Evolutionary conservation across 2,797 vertebrate genomes (phyloP).

Genomic region (Mustela erminea): DNA sequence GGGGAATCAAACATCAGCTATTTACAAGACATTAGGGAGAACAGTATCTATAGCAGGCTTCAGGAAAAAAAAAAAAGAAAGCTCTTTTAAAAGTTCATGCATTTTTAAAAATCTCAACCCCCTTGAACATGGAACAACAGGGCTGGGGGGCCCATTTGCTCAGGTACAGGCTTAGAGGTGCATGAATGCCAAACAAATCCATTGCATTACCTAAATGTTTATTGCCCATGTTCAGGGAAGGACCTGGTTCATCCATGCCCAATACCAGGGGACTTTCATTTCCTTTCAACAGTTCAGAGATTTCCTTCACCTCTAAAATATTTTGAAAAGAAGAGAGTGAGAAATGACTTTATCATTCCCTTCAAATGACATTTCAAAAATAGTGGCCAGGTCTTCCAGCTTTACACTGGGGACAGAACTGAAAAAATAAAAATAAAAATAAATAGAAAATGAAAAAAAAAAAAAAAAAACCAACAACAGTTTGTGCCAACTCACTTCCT

Average conservation of each 20-base stretch:
- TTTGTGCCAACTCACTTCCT: background rate
- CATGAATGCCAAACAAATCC: background rate
- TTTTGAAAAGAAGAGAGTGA: background rate
- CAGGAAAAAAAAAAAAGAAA: background rate
- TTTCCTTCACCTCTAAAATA: background rate
- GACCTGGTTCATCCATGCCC: background rate
- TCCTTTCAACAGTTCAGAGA: background rate
- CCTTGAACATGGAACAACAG: slow-evolving; percentile 25
- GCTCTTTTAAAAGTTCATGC: background rate
- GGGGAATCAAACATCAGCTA: background rate
- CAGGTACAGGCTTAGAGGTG: background rate
- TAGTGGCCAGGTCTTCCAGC: background rate
- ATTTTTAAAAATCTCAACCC: slow-evolving; percentile 60
- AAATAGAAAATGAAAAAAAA: background rate
- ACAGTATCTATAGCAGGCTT: slow-evolving; percentile 17
- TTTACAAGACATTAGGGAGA: slow-evolving; percentile 52
- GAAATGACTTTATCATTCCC: background rate
- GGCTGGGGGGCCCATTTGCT: background rate
- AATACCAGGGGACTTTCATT: background rate
- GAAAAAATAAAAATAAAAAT: background rate
- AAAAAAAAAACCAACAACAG: background rate
- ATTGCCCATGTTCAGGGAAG: background rate
- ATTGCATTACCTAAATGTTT: background rate
- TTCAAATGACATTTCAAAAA: slow-evolving; percentile 6
- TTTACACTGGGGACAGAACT: background rate